These are phyloP conservation scores for Megalurothrips usitatus DNA, from an alignment of 2,888 invertebrate genomes.

Conservation along the genomic window DNA sequence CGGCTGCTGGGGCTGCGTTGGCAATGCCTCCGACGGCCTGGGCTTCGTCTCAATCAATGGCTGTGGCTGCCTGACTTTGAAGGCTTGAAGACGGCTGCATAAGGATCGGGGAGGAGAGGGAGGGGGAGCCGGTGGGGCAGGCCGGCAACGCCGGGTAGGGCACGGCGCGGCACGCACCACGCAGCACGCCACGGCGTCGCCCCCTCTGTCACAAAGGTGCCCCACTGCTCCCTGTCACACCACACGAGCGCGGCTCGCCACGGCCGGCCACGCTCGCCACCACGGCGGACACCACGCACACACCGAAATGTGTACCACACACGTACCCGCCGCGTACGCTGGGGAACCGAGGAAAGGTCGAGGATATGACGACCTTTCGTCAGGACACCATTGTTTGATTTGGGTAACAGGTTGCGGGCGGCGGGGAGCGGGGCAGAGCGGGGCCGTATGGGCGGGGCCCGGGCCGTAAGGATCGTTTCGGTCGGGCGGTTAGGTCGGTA, in stretches of 20 bases:
- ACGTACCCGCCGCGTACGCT: no score
- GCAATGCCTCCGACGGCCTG: neutral
- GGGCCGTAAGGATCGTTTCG: neutral
- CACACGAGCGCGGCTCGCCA: neutral
- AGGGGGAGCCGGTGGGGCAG: neutral
- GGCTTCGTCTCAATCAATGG: neutral
- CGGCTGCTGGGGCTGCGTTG: no score
- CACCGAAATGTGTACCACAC: no score
- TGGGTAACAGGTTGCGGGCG: slow-evolving; percentile 8
- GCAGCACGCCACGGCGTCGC: neutral
- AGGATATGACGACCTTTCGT: slow-evolving; percentile 17
- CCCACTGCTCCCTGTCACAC: neutral
- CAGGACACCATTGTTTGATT: slow-evolving; percentile 20
- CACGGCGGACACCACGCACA: neutral
- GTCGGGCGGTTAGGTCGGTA: neutral
- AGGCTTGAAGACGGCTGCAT: no score
- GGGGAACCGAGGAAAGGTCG: neutral
- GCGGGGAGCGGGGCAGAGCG: neutral
- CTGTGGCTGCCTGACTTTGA: neutral
- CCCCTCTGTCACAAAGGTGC: slow-evolving; percentile 11
- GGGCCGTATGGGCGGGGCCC: neutral
- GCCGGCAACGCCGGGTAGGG: neutral
- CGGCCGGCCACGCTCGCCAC: neutral
- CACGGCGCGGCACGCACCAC: neutral
- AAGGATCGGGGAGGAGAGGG: no score